Percentiles rank a stretch among this genome's conserved stretches.
Evolutionary conservation across 2,113 vertebrate species (phyloP).

Genomic region (Prietella phreatophila): DNA sequence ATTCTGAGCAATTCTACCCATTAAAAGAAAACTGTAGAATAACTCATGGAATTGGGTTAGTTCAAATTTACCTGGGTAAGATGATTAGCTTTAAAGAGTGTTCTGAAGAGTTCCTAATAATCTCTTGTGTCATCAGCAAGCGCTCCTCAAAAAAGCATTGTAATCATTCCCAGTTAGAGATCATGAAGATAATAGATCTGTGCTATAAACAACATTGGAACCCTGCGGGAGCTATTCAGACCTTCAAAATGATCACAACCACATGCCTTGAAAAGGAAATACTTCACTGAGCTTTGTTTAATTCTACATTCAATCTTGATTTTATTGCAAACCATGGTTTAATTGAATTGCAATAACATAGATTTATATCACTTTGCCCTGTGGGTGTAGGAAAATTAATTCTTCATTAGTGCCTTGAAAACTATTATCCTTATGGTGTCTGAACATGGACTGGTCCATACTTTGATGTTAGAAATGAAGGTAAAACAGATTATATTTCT

Average conservation of each 20-base stretch:
- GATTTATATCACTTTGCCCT: background rate
- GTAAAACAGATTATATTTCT: constrained; percentile 3
- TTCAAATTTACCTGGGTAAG: constrained; percentile 2
- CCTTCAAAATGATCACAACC: constrained; percentile 2
- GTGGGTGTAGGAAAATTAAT: background rate
- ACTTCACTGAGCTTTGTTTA: constrained; percentile 13
- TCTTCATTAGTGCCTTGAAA: background rate
- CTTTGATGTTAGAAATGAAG: background rate
- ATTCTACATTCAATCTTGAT: constrained; percentile 4
- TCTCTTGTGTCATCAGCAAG: constrained; percentile 13
- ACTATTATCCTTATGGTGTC: background rate
- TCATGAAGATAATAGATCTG: constrained; percentile 2
- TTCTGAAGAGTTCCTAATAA: background rate
- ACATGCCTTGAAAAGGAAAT: constrained; percentile 7
- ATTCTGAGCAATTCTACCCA: background rate
- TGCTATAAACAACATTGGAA: constrained; percentile 25
- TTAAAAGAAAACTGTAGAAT: constrained; percentile 15
- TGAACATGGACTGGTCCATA: background rate
- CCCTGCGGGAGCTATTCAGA: background rate
- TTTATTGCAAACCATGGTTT: background rate
- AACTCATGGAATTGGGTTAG: constrained; percentile 19
- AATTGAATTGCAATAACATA: background rate
- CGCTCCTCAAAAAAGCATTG: background rate
- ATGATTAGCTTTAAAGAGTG: background rate
- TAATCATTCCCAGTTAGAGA: constrained; percentile 24